Evolutionary conservation across 2,888 invertebrate species (phyloP).

Genomic region (Trissonchulus latispiculum): DNA sequence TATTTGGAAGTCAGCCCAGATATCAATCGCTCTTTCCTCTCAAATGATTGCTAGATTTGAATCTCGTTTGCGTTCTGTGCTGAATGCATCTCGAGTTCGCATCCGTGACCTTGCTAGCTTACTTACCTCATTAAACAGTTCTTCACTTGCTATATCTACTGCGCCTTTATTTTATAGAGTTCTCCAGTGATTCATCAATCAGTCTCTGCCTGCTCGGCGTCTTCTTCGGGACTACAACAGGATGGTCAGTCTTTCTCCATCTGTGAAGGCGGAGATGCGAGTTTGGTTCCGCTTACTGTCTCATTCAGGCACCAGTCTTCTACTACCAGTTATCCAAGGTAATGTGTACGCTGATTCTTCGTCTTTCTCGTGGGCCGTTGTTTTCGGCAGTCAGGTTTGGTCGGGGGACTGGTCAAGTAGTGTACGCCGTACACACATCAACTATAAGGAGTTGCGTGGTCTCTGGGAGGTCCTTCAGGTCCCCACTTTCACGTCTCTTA

Average conservation of each 20-base stretch:
- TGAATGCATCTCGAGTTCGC: background rate
- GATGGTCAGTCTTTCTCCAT: background rate
- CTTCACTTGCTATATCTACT: background rate
- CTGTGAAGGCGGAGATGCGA: background rate
- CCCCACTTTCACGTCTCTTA: too few relatives aligned
- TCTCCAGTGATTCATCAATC: background rate
- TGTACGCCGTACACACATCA: too few relatives aligned
- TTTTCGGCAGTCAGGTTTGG: too few relatives aligned
- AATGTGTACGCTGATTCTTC: too few relatives aligned
- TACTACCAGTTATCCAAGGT: too few relatives aligned
- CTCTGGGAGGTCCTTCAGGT: too few relatives aligned
- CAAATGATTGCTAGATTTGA: background rate
- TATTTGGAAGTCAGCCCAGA: background rate
- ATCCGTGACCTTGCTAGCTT: background rate
- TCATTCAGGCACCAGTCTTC: too few relatives aligned
- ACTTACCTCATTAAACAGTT: background rate
- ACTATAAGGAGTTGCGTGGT: too few relatives aligned
- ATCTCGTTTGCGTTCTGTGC: background rate
- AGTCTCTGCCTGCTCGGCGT: background rate
- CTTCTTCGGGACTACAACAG: background rate
- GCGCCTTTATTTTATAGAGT: background rate
- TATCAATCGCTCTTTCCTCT: background rate
- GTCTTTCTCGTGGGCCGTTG: too few relatives aligned
- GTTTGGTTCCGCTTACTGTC: too few relatives aligned
- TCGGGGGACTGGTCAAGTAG: too few relatives aligned